Evolutionary conservation across 2,797 vertebrate genomes (phyloP).

Genomic region (Cirrhinus molitorella): DNA sequence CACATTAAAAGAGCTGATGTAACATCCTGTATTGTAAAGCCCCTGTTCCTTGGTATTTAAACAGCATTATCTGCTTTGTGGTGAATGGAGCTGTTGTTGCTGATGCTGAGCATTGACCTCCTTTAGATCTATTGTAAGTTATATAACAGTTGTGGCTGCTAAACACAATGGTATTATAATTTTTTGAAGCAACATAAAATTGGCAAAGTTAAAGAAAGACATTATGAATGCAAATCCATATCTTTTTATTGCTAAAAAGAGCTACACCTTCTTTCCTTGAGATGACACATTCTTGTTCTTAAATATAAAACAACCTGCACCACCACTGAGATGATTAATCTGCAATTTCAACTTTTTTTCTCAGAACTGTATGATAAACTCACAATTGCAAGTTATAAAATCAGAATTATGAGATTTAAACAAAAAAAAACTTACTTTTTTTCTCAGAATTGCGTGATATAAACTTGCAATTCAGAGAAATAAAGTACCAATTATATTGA

Average conservation of each 20-base stretch:
- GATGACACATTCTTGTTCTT: neutral
- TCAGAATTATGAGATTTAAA: too few species aligned
- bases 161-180: neutral
- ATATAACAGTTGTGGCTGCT: neutral
- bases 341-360: too few species aligned
- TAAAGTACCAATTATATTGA: too few species aligned
- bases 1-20: neutral
- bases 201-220: neutral
- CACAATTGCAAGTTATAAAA: too few species aligned
- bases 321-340: neutral
- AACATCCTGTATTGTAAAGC: neutral
- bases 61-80: neutral
- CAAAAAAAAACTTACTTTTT: too few species aligned
- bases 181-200: neutral
- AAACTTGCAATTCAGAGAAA: too few species aligned
- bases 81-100: constrained; percentile 9
- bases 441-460: too few species aligned
- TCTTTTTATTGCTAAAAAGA: constrained; percentile 30
- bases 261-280: constrained; percentile 23
- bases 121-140: neutral
- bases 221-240: constrained; percentile 45
- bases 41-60: neutral
- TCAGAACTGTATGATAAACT: too few species aligned
- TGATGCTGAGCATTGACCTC: constrained; percentile 8
- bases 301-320: neutral